These are phyloP conservation scores for Archips crataeganus DNA, from an alignment of 2,888 invertebrate species.

Conservation along the genomic window DNA sequence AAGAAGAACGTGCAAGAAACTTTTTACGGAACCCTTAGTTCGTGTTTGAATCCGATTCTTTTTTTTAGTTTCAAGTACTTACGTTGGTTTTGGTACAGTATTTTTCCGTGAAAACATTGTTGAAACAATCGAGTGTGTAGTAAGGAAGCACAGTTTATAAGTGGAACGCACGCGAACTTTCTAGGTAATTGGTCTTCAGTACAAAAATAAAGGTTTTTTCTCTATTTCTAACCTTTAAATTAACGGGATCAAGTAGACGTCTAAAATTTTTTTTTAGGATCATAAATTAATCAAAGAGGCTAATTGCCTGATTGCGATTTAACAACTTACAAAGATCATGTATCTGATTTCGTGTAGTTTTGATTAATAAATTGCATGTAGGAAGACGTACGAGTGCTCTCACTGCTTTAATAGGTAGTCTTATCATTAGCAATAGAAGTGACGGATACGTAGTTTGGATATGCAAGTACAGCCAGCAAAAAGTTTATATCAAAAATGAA, in stretches of 20 bases:
- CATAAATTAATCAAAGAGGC: slow-evolving; percentile 1
- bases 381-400: no score
- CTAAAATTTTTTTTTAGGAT: not conserved
- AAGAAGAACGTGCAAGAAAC: no score
- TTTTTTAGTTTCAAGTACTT: not conserved
- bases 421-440: no score
- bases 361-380: no score
- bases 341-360: not conserved
- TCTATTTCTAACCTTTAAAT: slow-evolving; percentile 1
- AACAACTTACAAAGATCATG: not conserved
- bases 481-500: no score
- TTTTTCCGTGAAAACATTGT: not conserved
- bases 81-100: not conserved
- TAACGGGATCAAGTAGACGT: not conserved
- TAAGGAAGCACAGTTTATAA: slow-evolving; percentile 25
- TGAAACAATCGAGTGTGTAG: slow-evolving; percentile 9
- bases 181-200: slow-evolving; percentile 20
- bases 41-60: no score
- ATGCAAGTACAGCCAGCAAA: no score
- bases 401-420: no score
- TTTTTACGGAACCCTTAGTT: no score
- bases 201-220: slow-evolving; percentile 8
- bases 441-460: no score
- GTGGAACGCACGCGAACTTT: slow-evolving; percentile 18
- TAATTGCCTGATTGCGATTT: not conserved